Conservation (phyloP, 2,113 vertebrate genomes). For the Canis aureus region DNA sequence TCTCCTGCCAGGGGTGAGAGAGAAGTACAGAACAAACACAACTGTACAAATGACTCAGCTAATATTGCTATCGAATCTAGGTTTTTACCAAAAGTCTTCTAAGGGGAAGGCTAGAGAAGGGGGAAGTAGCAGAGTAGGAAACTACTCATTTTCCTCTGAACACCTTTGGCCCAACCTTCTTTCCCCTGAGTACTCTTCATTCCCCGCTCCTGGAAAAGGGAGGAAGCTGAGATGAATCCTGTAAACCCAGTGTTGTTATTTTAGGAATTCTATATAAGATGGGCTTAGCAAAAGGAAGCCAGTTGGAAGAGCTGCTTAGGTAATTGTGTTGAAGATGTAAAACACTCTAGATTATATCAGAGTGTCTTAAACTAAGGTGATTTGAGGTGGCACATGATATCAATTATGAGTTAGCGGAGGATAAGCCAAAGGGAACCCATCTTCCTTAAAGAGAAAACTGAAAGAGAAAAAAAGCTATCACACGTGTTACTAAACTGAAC, state of each 20-base stretch:
- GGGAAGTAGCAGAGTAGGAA: background rate
- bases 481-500: background rate
- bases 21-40: background rate
- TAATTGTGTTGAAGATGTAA: background rate
- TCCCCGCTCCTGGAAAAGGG: background rate
- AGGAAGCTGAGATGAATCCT: background rate
- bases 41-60: background rate
- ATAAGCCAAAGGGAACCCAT: background rate
- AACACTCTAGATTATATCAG: background rate
- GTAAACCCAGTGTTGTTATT: background rate
- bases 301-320: background rate
- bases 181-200: too few relatives aligned
- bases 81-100: background rate
- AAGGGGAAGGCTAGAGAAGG: background rate
- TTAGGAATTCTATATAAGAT: background rate
- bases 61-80: background rate
- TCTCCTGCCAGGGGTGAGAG: background rate
- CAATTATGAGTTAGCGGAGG: background rate
- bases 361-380: background rate
- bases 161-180: background rate
- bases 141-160: background rate
- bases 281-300: background rate
- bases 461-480: background rate
- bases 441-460: constrained; percentile 2
- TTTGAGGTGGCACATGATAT: background rate